Evolutionary conservation across 2,113 vertebrate genomes (phyloP), one percentile per base, ranked within the genome.

Genomic region (Lepus europaeus): DNA sequence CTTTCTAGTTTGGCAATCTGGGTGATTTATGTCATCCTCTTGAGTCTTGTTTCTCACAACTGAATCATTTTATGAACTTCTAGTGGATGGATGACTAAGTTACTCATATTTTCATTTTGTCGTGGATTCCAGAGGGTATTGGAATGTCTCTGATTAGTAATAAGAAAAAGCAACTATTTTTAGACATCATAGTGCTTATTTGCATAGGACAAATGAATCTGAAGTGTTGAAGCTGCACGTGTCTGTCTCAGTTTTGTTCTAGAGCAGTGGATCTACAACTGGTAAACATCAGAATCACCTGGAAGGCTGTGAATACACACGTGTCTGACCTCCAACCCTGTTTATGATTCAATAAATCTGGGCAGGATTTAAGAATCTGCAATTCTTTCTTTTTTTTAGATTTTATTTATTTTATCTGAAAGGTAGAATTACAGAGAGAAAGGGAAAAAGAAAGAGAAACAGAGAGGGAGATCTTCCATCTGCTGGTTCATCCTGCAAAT

Each of bases 81-180:
- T 64, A 39, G 29, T 7, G 33, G 31, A 59, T 59, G 56, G 17
- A 61, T 19, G 19, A 64, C 13, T 87, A 56, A 6, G 4, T 63
- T 84, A 45, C 78, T 95, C 14, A 33, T 56, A 51, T 66, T 89
- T 96, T 90, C 12, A 82, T 86, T 95, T 59, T 89, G 2, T 68
- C 56, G 8, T 83, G n/a, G 53, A 86, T 79, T 86, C 36, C 23
- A 81, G 20, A 56, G 7, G 66, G 1, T 69, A 36, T 77, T 94
- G 13, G 25, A 61, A 80, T 66, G 13, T 45, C 91, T 87, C 23
- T 73, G 19, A 80, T 33, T 39, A 90, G n/a, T 19, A 81, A 51
- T 8, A 29, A 76, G 31, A 81, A 11, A 25, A 93, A 33, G 9
- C 85, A 59, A 68, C 29, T 20, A 53, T 29, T 74, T 90, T 79